Percentiles rank a stretch among this genome's conserved stretches.
These are phyloP conservation scores for Daboia siamensis DNA, from an alignment of 2,113 vertebrate genomes.

Conservation along the genomic window DNA sequence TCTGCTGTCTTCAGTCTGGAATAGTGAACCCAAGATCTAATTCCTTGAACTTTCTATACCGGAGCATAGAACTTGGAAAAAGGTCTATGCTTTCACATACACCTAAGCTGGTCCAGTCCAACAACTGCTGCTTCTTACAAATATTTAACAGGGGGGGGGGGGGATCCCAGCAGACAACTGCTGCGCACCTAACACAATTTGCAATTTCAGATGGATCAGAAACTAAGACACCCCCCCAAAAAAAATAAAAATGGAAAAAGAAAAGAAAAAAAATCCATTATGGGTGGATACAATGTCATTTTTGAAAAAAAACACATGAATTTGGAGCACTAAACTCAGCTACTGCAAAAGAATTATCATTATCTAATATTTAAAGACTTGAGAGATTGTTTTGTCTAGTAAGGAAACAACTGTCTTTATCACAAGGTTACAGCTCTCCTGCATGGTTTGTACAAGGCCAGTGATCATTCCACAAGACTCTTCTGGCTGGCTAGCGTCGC, in stretches of 20 bases:
- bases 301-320: neutral
- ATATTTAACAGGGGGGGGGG: too few species aligned
- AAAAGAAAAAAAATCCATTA: neutral
- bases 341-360: neutral
- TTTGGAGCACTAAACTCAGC: neutral
- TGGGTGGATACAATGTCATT: neutral
- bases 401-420: neutral
- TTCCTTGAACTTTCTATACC: neutral
- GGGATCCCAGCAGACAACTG: too few species aligned
- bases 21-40: neutral
- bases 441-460: neutral
- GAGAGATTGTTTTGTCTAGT: neutral
- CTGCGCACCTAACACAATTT: neutral
- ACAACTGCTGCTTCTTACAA: too few species aligned
- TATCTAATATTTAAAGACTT: slow-evolving; percentile 4
- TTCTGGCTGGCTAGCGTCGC: neutral
- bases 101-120: too few species aligned
- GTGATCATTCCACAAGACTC: neutral
- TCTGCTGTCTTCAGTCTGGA: too few species aligned
- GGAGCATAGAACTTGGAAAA: neutral
- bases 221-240: too few species aligned
- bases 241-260: neutral
- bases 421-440: neutral
- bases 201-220: neutral
- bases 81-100: neutral